Evolutionary conservation across 2,888 invertebrate species (phyloP).

Genomic region (Petrophora chlorosata): DNA sequence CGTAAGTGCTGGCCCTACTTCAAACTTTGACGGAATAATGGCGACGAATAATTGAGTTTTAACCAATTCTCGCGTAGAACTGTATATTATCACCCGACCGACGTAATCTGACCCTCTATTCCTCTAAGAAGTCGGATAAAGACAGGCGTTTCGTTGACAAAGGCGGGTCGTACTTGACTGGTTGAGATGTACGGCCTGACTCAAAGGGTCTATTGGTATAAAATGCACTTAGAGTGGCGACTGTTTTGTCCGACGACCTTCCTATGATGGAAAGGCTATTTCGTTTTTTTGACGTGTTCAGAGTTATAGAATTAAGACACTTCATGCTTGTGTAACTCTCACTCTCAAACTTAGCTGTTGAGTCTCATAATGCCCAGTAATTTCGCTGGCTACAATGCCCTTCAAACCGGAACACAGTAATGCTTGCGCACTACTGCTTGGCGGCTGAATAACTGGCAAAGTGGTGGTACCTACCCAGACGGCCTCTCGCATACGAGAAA

Average conservation of each 20-base stretch:
- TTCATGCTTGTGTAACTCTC: too few species aligned
- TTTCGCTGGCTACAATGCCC: too few species aligned
- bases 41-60: slow-evolving; percentile 71
- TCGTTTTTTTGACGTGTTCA: not conserved
- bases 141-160: slow-evolving; percentile 20
- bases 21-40: slow-evolving; percentile 67
- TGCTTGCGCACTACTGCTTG: too few species aligned
- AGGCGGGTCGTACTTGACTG: slow-evolving; percentile 41
- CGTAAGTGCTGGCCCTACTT: slow-evolving; percentile 56
- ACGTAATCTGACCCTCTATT: slow-evolving; percentile 33
- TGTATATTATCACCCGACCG: slow-evolving; percentile 45
- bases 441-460: too few species aligned
- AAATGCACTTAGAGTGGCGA: slow-evolving; percentile 68
- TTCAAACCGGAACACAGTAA: too few species aligned
- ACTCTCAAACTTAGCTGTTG: too few species aligned
- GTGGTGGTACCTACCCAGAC: too few species aligned
- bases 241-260: slow-evolving; percentile 52
- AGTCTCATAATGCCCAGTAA: too few species aligned
- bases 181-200: slow-evolving; percentile 43
- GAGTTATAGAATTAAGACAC: not conserved
- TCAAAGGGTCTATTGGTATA: slow-evolving; percentile 65
- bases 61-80: slow-evolving; percentile 62
- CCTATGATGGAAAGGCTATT: slow-evolving; percentile 4
- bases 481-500: too few species aligned
- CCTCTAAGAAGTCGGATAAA: slow-evolving; percentile 23